These are phyloP conservation scores for Champsocephalus gunnari DNA, from an alignment of 2,797 vertebrate genomes.

Conservation along the genomic window DNA sequence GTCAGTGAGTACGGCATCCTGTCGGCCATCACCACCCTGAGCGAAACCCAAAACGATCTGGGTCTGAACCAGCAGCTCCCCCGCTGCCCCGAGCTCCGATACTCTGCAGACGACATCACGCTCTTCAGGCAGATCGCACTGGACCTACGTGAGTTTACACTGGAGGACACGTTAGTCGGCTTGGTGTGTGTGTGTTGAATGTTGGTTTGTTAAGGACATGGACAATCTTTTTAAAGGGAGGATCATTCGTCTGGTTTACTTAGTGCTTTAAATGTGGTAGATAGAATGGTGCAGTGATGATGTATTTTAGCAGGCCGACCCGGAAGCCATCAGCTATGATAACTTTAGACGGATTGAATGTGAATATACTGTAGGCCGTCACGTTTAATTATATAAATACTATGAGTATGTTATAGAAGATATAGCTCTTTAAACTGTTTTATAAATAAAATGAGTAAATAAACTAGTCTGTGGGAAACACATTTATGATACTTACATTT, in stretches of 20 bases:
- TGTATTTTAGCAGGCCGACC: no score
- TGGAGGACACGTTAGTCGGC: not conserved
- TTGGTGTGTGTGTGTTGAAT: not conserved
- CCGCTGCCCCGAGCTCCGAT: slow-evolving; percentile 34
- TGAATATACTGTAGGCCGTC: no score
- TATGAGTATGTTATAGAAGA: no score
- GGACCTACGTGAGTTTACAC: slow-evolving; percentile 79
- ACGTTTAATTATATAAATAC: no score
- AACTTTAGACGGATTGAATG: no score
- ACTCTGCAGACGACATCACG: slow-evolving; percentile 70
- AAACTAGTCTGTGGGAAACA: no score
- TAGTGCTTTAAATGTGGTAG: not conserved
- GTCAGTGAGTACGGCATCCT: slow-evolving; percentile 84
- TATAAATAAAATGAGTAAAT: no score
- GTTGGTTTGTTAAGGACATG: not conserved
- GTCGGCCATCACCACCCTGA: slow-evolving; percentile 77
- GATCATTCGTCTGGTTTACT: not conserved
- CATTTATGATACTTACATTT: no score
- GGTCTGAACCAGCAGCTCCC: slow-evolving; percentile 42
- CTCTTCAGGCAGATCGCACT: slow-evolving; percentile 83
- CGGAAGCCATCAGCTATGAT: no score
- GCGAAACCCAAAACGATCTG: slow-evolving; percentile 76
- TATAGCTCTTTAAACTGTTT: no score
- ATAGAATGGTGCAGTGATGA: no score
- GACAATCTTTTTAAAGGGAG: not conserved